phyloP scores from a whole-genome alignment of 2,888 invertebrate genomes.

The Rhingia rostrata region DNA sequence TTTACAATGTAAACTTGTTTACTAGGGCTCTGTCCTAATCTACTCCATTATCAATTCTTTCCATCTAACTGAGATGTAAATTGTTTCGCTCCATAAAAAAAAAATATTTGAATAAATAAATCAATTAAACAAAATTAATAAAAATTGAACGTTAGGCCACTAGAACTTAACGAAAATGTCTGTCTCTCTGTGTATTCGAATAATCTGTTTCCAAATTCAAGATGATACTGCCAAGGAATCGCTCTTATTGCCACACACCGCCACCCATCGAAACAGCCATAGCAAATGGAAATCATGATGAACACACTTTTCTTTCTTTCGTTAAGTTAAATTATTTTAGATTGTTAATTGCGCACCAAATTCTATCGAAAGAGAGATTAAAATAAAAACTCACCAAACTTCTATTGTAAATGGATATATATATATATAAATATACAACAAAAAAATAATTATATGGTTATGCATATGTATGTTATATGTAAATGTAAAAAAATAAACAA shows the following conservation, averaged over 20 bases:
- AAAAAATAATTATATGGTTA: constrained; percentile 1
- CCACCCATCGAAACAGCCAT: constrained; percentile 9
- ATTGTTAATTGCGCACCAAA: constrained; percentile 51
- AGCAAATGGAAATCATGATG: not conserved
- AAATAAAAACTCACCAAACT: constrained; percentile 21
- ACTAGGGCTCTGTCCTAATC: constrained; percentile 24
- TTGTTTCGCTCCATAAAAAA: constrained; percentile 1
- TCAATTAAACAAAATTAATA: constrained; percentile 2
- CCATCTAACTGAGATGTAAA: constrained; percentile 11
- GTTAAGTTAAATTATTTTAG: constrained; percentile 46
- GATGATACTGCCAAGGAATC: constrained; percentile 33
- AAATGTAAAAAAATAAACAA: constrained; percentile 28
- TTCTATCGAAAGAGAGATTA: constrained; percentile 10
- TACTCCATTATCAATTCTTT: constrained; percentile 17
- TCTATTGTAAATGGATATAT: constrained; percentile 44
- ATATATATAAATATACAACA: constrained; percentile 5
- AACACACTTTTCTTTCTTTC: constrained; percentile 6
- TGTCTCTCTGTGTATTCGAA: constrained; percentile 11
- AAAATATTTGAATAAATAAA: constrained; percentile 15
- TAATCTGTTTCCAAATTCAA: constrained; percentile 28
- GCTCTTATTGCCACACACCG: constrained; percentile 25
- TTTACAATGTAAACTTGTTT: constrained; percentile 34
- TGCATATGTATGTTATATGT: not conserved
- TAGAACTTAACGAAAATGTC: not conserved
- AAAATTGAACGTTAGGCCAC: constrained; percentile 11